These are phyloP conservation scores for Sitophilus oryzae DNA, from an alignment of 1,140 invertebrate species.

Conservation along the genomic window DNA sequence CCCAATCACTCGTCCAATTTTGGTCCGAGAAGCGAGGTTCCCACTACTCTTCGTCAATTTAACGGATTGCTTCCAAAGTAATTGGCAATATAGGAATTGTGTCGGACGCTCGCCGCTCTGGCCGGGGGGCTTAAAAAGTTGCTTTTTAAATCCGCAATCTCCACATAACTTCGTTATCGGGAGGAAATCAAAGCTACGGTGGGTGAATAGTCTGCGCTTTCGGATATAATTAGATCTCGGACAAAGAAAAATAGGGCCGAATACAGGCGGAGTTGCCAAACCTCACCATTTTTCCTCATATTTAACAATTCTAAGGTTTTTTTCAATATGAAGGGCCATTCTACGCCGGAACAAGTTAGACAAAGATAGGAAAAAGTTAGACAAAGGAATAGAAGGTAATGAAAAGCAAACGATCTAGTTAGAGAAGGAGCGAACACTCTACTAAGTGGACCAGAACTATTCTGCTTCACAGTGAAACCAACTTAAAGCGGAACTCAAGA, in stretches of 20 bases:
- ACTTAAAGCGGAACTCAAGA: too few species aligned
- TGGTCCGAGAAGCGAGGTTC: neutral
- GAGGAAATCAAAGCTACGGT: neutral
- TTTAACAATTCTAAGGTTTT: too few species aligned
- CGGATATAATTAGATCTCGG: conserved; percentile 10
- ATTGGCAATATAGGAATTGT: conserved; percentile 25
- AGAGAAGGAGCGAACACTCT: too few species aligned
- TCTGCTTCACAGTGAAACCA: too few species aligned
- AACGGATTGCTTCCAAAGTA: conserved; percentile 29
- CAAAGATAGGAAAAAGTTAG: too few species aligned
- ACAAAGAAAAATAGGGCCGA: conserved; percentile 9
- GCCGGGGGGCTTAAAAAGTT: conserved; percentile 21
- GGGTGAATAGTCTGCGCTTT: conserved; percentile 10
- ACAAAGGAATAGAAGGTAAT: too few species aligned
- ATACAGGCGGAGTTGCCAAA: too few species aligned
- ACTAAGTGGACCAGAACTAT: too few species aligned
- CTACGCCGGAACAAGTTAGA: too few species aligned
- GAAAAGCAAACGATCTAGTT: too few species aligned
- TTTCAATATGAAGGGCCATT: too few species aligned
- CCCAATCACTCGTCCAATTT: neutral
- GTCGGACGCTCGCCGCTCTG: conserved; percentile 14
- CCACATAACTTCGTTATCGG: conserved; percentile 16
- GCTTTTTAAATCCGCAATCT: conserved; percentile 18
- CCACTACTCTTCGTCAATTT: conserved; percentile 21
- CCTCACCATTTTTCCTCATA: too few species aligned